Percentiles rank a stretch among this genome's conserved stretches.
Evolutionary conservation across 2,113 vertebrate species (phyloP).

Genomic region (Grammomys dolichurus): DNA sequence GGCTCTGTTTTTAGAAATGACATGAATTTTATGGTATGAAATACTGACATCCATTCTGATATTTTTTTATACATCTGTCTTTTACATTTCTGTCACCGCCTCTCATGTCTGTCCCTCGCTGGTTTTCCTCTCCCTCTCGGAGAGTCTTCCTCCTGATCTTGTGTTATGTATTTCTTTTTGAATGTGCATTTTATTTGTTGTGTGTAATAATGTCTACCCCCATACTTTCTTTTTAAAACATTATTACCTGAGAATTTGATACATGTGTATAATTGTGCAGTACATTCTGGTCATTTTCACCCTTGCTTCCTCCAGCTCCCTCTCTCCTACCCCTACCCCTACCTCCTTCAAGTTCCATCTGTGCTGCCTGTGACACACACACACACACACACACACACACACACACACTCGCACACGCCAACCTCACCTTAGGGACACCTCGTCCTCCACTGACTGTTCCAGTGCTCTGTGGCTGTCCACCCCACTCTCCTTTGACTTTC

Average conservation of each 20-base stretch:
- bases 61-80: background rate
- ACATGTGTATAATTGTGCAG: background rate
- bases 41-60: background rate
- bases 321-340: no score
- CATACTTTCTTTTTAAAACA: background rate
- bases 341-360: background rate
- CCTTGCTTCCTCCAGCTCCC: background rate
- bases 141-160: background rate
- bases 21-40: background rate
- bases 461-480: background rate
- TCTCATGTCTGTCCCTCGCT: no score
- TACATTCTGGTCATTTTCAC: background rate
- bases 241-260: background rate
- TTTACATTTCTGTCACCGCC: background rate
- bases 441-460: background rate
- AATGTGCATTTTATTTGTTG: background rate
- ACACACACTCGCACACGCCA: no score
- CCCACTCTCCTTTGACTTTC: slow-evolving; percentile 6
- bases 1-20: background rate
- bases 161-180: background rate
- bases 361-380: no score
- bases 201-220: background rate
- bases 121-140: background rate
- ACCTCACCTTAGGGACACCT: background rate
- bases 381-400: no score